Percentiles rank a stretch among this genome's conserved stretches.
These are phyloP conservation scores for Limnothrissa miodon DNA, from an alignment of 2,113 vertebrate species.

Conservation along the genomic window DNA sequence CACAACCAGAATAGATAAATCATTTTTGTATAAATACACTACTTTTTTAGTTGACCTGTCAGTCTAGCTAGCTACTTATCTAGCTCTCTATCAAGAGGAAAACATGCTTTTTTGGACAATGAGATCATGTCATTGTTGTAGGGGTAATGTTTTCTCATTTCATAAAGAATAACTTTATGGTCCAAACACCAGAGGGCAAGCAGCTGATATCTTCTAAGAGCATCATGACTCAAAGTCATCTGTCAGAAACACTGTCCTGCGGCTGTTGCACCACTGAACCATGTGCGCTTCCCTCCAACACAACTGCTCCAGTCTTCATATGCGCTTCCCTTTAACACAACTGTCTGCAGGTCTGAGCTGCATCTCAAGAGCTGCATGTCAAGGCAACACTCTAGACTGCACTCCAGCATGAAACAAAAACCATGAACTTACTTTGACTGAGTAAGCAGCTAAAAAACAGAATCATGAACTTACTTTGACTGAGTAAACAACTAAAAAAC, in stretches of 20 bases:
- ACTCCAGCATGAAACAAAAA: too few species aligned
- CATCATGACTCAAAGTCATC: background rate
- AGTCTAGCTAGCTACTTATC: too few species aligned
- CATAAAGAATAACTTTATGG: background rate
- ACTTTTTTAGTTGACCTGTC: too few species aligned
- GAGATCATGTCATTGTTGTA: constrained; percentile 2
- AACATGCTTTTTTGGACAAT: background rate
- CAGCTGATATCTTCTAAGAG: background rate
- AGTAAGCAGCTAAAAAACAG: background rate
- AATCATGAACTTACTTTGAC: background rate
- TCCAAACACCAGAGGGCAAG: background rate
- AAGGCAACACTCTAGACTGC: too few species aligned
- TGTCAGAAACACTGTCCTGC: background rate
- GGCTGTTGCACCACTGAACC: background rate
- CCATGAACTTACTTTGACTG: background rate
- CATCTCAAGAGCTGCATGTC: background rate
- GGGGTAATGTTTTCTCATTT: constrained; percentile 24
- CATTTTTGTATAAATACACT: too few species aligned
- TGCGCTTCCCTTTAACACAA: too few species aligned
- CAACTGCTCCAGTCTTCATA: background rate
- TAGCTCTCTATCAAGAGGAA: background rate
- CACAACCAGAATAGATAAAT: too few species aligned
- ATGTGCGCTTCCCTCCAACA: background rate
- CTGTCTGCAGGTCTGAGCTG: background rate
- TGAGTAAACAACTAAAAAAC: background rate